These are phyloP conservation scores for Helicoverpa armigera DNA, from an alignment of 1,140 invertebrate genomes.

Conservation along the genomic window DNA sequence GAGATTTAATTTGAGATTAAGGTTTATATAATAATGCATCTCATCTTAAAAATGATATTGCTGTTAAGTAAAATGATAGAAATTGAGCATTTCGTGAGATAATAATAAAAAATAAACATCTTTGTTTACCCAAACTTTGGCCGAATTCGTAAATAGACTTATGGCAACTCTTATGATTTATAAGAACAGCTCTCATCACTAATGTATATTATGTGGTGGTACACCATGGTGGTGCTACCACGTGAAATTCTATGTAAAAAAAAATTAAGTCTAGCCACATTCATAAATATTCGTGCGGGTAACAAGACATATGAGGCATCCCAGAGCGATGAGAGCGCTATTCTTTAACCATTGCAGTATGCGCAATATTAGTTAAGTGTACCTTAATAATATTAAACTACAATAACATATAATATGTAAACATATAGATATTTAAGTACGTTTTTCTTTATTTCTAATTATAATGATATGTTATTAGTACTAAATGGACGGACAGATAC, in stretches of 20 bases:
- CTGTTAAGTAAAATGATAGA: too few species aligned
- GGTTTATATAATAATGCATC: too few species aligned
- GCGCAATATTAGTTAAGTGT: neutral
- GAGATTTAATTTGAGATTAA: conserved; percentile 21
- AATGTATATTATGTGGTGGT: neutral
- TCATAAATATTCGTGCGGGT: too few species aligned
- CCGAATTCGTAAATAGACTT: neutral
- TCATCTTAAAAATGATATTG: neutral
- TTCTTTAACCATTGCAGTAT: too few species aligned
- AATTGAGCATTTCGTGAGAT: too few species aligned
- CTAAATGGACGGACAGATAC: conserved; percentile 43
- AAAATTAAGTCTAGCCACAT: too few species aligned
- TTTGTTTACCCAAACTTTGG: too few species aligned
- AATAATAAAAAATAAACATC: too few species aligned
- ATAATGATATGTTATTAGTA: conserved; percentile 14
- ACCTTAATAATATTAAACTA: conserved; percentile 12
- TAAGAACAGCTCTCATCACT: neutral
- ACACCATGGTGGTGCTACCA: too few species aligned
- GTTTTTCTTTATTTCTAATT: conserved; percentile 15
- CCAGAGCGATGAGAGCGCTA: neutral
- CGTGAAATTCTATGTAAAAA: too few species aligned
- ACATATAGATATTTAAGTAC: conserved; percentile 20
- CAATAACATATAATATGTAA: neutral
- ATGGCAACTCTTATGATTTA: neutral
- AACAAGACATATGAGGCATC: too few species aligned